Base-by-base conservation (phyloP, 2,888 invertebrate species). In the Epinotia nisella region DNA sequence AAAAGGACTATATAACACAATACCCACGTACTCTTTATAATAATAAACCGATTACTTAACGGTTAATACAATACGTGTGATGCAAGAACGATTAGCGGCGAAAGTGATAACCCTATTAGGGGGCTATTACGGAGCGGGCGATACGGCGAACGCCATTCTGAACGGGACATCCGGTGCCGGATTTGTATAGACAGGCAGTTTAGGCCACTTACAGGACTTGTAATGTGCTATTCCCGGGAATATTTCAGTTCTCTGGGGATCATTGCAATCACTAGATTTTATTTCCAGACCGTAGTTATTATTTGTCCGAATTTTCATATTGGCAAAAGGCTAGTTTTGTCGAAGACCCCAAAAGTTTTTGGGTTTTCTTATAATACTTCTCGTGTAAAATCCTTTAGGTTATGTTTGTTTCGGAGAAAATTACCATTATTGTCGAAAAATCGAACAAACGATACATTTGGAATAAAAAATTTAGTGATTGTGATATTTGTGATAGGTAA, bases 31-130 rank as follows among this genome's bases (percentile, higher is more conserved):
- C 45, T 39, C 10, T 13, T 55, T 60, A 66, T 59, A 55, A 66
- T 59, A 55, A 72, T 67, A 72, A 61, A 72, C 56, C 67, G 67
- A 72, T 72, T 62, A 72, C 71, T 68, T 35, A 68, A 68, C 67
- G 13, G 45, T 56, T 62, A 56, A 56, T 49, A 17, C 58, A 70
- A 65, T 67, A 59, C 69, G 69, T 29, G 45, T 69, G 62, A 64
- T 24, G 68, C 62, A 64, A 73, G 56, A n/a, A 74, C 80, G 80
- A 84, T 86, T 86, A 85, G 80, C 77, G 83, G 87, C 79, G 89
- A 89, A 89, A 89, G 89, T 86, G 81, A 79, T 70, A 77, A 77
- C 85, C 84, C 78, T 83, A 83, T 83, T 82, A 81, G 80, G 82
- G 78, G 71, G 76, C 78, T 79, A 83, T 85, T 86, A 83, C 79